Percentiles rank a stretch among this genome's conserved stretches.
These are phyloP conservation scores for Ennomos quercinarius DNA, from an alignment of 2,888 invertebrate species.

Conservation along the genomic window DNA sequence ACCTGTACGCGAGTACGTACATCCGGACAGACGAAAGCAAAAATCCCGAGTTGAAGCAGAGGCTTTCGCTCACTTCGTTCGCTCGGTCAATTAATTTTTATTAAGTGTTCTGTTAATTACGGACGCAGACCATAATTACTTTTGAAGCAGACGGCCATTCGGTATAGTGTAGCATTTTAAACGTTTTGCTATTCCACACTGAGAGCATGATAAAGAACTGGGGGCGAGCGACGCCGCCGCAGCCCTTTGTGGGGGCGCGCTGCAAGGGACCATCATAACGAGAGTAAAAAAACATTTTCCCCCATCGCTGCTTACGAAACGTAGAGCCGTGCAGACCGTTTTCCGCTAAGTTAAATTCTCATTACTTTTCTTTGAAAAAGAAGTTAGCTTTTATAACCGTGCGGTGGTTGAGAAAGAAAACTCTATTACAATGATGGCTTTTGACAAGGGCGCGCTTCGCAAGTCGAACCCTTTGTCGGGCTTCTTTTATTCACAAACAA, in stretches of 20 bases:
- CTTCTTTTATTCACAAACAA: slow-evolving; percentile 73
- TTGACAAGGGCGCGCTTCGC: slow-evolving; percentile 63
- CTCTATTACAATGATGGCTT: slow-evolving; percentile 77
- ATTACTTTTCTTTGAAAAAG: slow-evolving; percentile 80
- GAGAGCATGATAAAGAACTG: slow-evolving; percentile 67
- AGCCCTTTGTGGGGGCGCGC: slow-evolving; percentile 64
- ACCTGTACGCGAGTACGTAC: too few relatives aligned
- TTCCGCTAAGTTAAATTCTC: slow-evolving; percentile 82
- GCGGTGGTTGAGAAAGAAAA: slow-evolving; percentile 71
- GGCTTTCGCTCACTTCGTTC: too few relatives aligned
- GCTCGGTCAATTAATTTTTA: slow-evolving; percentile 47
- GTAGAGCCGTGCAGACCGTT: slow-evolving; percentile 65
- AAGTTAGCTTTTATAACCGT: slow-evolving; percentile 78
- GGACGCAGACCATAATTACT: slow-evolving; percentile 60
- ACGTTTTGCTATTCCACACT: slow-evolving; percentile 65
- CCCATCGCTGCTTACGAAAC: slow-evolving; percentile 64
- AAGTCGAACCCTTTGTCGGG: slow-evolving; percentile 60
- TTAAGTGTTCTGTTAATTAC: slow-evolving; percentile 64
- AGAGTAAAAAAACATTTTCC: slow-evolving; percentile 73
- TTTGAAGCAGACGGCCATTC: slow-evolving; percentile 56
- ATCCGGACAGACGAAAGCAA: too few relatives aligned
- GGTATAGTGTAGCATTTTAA: slow-evolving; percentile 67
- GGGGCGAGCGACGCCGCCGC: slow-evolving; percentile 53
- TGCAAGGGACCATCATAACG: slow-evolving; percentile 59
- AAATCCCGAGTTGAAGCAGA: too few relatives aligned